These are phyloP conservation scores for Opisthocomus hoazin DNA, from an alignment of 2,113 vertebrate species.

Conservation along the genomic window DNA sequence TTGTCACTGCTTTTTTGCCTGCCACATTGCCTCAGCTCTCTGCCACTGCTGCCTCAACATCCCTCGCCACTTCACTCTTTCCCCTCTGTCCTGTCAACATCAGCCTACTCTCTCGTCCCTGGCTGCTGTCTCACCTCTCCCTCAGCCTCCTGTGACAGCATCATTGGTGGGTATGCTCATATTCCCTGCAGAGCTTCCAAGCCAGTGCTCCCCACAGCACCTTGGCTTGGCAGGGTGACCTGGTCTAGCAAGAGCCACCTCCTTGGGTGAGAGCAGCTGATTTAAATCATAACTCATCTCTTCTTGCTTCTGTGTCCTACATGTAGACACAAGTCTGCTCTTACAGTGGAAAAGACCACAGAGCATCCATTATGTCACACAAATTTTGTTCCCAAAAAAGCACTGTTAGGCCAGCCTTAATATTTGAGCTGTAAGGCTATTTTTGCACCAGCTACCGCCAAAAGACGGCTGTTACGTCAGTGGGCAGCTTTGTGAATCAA, in stretches of 20 bases:
- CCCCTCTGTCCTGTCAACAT: not conserved
- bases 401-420: not conserved
- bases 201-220: not conserved
- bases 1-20: not conserved
- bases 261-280: not conserved
- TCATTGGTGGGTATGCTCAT: not conserved
- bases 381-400: not conserved
- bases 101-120: not conserved
- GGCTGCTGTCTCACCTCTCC: not conserved
- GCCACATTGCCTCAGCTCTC: rapidly evolving
- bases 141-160: not conserved
- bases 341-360: not conserved
- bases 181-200: not conserved
- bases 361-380: not conserved
- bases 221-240: not conserved
- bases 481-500: not conserved
- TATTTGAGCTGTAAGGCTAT: not conserved
- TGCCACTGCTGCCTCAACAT: not conserved
- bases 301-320: not conserved
- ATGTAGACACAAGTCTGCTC: not conserved
- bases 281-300: not conserved
- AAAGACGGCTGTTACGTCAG: not conserved
- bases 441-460: not conserved
- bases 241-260: not conserved
- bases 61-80: not conserved